Evolutionary conservation across 2,113 vertebrate species (phyloP), one percentile per base, ranked within the genome.

Genomic region (Cryptomyrus ogoouensis): DNA sequence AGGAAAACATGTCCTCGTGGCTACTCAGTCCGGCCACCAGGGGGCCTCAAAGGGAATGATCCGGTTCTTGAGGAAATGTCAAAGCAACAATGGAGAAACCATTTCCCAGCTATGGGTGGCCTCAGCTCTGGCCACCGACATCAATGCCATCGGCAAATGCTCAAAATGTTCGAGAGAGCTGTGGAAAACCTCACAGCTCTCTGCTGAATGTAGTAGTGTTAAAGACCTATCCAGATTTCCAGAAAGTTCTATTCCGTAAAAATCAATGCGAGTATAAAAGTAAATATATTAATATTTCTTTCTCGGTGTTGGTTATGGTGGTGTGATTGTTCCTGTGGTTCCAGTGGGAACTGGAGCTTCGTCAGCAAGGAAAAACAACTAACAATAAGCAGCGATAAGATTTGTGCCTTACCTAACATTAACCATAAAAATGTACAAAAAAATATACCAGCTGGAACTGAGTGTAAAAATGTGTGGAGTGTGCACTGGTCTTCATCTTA

Each of bases 391-490:
- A 95, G 94, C 94, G 91, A 92, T 35, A 35, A 91, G 88, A 92
- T 91, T 80, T 92, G 91, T 94, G 91, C 90, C 90, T 86, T 91
- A 91, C 91, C 58, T 15, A 27, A 58, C 91, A 88, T 91, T 12
- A 92, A 91, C 44, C 66, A 93, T 91, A 42, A 80, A 42, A 39
- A 80, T 19, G 74, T 80, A 80, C 35, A 93, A 92, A 91, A 66
- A 58, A 27, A 88, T n/a, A 90, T 42, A 19, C 27, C 62, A 19
- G 24, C 21, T 58, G 52, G 89, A 90, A 92, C 91, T 85, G 91
- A 94, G 91, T 91, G 91, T 89, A 90, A 89, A 83, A 87, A 91
- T 90, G 90, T 88, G 87, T 91, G 94, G 94, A 95, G 94, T 94
- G 93, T 93, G 87, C 90, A 80, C 35, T 90, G 91, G 44, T 83